Base-by-base conservation (phyloP, 1,140 invertebrate species). In the Drosophila sechellia region DNA sequence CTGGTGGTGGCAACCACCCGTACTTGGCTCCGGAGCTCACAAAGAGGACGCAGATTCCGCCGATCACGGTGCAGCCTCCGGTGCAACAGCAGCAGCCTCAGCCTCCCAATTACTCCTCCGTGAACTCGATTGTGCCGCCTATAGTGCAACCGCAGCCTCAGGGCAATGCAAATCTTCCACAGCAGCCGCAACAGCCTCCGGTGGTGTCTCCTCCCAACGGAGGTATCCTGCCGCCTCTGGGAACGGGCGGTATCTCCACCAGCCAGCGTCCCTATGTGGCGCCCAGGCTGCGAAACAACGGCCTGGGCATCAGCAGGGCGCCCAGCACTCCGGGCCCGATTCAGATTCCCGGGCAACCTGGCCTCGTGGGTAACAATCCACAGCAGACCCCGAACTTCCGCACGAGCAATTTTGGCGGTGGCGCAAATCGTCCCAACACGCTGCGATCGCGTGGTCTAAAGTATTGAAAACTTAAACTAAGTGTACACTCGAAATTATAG, bases 241-340 rank as follows among this genome's bases (percentile, higher is more conserved):
- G 50, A 6, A 11, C 40, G 3, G 40, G 58, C 43, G 77, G 73
- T 11, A 22, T 77, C 5, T 85, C 83, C 40, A 91, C 90, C 37
- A 91, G 90, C 60, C 87, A 91, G 50, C 81, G 87, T 10, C 90
- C 90, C 13, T 92, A 92, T 70, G 74, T 91, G 35, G 87, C 90
- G 20, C 90, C 90, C 11, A 90, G 81, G 66, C 31, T 92, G 37
- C 87, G 87, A 12, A 89, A 86, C 66, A 90, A 90, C 55, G 79
- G 84, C 20, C 49, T 90, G 15, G 78, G 77, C 56, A 84, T 84
- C 39, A 91, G 69, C 64, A 59, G 77, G 17, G 45, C 60, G 10
- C 64, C 64, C 12, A 65, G 64, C 60, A 66, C 58, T 27, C 45
- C 46, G 27, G 90, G 17, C 15, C 85, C 78, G 12, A 20, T 77